A percentile compares a stretch with the other conserved stretches of the same genome.
phyloP scores from a whole-genome alignment of 2,888 invertebrate genomes.

The Apantesis nais region DNA sequence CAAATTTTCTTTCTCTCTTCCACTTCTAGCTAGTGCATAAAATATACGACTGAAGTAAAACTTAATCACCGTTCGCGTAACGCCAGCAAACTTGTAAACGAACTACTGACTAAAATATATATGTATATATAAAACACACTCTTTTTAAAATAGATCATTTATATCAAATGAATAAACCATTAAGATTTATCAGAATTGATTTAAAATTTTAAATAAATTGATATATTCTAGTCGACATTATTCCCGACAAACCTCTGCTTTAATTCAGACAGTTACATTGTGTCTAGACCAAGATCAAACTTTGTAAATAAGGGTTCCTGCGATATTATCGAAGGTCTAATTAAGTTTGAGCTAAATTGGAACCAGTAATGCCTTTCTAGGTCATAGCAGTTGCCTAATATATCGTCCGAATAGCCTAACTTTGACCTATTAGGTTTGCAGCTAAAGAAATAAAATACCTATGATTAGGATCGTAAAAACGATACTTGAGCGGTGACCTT shows the following conservation, averaged over 20 bases:
- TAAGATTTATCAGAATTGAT: neutral
- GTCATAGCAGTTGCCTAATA: constrained; percentile 18
- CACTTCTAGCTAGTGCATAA: no score
- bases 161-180: neutral
- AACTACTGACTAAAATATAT: no score
- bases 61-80: no score
- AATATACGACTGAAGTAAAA: no score
- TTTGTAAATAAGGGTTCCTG: constrained; percentile 3
- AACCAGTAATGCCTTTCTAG: constrained; percentile 12
- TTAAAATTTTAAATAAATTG: neutral
- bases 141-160: neutral
- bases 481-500: neutral
- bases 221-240: neutral
- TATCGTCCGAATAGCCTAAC: constrained; percentile 11
- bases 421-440: neutral
- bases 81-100: no score
- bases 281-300: neutral
- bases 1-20: no score
- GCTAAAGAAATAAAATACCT: neutral
- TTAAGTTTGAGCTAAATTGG: constrained; percentile 37
- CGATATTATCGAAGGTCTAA: constrained; percentile 38
- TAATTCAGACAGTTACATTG: neutral
- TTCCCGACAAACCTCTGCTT: neutral
- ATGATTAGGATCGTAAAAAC: neutral
- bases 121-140: no score